phyloP scores from a whole-genome alignment of 1,140 invertebrate species.

The Apis florea region DNA sequence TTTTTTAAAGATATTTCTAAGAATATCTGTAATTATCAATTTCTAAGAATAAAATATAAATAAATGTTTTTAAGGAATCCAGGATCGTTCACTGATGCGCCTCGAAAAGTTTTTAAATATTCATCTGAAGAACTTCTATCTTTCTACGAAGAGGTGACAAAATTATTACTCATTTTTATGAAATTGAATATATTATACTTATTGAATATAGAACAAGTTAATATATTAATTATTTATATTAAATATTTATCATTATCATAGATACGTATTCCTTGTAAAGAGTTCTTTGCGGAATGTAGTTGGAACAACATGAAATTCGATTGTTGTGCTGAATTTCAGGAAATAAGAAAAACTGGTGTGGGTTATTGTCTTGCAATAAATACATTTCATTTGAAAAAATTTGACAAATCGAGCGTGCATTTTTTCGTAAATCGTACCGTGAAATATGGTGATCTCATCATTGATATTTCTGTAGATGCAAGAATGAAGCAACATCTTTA shows the following conservation, averaged over 20 bases:
- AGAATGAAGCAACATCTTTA: not conserved
- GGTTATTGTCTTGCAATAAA: constrained; percentile 65
- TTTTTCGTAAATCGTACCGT: constrained; percentile 53
- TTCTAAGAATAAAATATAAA: no score
- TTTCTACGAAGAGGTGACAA: constrained; percentile 40
- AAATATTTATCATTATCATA: constrained; percentile 5
- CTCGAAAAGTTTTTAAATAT: not conserved
- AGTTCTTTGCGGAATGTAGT: constrained; percentile 55
- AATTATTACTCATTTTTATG: not conserved
- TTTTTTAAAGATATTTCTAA: no score
- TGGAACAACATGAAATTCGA: constrained; percentile 60
- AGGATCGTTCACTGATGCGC: not conserved
- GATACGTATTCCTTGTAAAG: constrained; percentile 53
- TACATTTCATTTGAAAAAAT: constrained; percentile 44
- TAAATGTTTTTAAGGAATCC: constrained; percentile 19
- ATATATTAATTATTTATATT: no score
- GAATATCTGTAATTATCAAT: no score
- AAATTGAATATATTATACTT: not conserved
- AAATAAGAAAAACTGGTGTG: constrained; percentile 43
- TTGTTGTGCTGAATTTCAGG: constrained; percentile 59
- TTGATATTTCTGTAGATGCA: constrained; percentile 40
- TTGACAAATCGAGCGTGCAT: not conserved
- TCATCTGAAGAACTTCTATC: constrained; percentile 30
- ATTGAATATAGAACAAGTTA: no score
- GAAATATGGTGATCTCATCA: constrained; percentile 42